Conservation (phyloP, 1,140 invertebrate species). For the Leptinotarsa texana region DNA sequence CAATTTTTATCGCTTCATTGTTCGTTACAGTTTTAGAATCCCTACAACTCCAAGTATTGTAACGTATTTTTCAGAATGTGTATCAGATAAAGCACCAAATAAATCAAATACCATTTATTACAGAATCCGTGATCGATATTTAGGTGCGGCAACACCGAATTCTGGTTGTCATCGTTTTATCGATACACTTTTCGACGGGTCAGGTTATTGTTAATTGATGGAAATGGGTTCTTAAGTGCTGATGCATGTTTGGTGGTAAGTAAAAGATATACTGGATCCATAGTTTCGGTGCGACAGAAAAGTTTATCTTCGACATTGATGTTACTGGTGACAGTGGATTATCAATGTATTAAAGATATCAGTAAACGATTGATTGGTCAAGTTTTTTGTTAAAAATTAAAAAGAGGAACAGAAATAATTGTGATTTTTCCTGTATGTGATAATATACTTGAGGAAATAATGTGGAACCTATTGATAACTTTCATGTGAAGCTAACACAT, state of each 20-base stretch:
- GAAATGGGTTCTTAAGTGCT: slow-evolving; percentile 8
- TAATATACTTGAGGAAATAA: no score
- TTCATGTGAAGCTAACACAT: no score
- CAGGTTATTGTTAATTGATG: slow-evolving; percentile 1
- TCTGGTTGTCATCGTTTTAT: neutral
- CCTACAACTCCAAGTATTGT: no score
- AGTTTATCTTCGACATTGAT: neutral
- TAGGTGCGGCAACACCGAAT: neutral
- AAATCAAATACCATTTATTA: neutral
- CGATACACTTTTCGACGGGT: slow-evolving; percentile 7
- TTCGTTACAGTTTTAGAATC: no score
- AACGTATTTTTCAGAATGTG: no score
- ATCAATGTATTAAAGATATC: neutral
- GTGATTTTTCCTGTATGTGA: no score
- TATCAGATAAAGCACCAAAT: no score
- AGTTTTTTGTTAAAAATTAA: no score
- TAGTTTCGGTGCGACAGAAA: neutral
- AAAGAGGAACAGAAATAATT: no score
- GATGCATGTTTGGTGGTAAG: neutral
- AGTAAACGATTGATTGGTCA: neutral
- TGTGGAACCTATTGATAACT: no score
- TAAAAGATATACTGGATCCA: slow-evolving; percentile 6
- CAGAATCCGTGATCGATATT: slow-evolving; percentile 1
- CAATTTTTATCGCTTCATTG: no score
- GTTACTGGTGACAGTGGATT: neutral